These are phyloP conservation scores for Balearica regulorum DNA, from an alignment of 2,797 vertebrate species.

Conservation along the genomic window DNA sequence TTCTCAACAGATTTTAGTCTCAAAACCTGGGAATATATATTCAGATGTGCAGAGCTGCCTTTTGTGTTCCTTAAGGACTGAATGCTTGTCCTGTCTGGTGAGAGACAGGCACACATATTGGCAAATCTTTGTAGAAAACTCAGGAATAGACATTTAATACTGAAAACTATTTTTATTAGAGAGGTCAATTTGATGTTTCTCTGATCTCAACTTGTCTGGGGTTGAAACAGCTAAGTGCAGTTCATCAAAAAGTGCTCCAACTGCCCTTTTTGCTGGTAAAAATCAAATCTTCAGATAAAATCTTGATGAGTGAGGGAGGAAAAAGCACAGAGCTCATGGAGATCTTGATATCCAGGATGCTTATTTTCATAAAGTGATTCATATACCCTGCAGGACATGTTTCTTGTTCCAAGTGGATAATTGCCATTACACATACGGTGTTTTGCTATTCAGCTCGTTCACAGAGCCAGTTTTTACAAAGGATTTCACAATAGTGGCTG, in stretches of 20 bases:
- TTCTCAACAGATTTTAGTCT: not conserved
- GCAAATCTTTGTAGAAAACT: not conserved
- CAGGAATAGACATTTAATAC: not conserved
- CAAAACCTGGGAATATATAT: not conserved
- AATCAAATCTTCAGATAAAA: not conserved
- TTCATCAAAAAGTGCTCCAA: not conserved
- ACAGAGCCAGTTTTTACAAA: not conserved
- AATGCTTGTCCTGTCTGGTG: not conserved
- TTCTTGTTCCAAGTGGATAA: not conserved
- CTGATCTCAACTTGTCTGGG: not conserved
- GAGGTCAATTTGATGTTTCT: not conserved
- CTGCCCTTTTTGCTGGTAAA: not conserved
- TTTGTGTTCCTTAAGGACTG: not conserved
- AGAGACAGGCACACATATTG: not conserved
- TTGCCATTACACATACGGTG: not conserved
- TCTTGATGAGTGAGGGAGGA: not conserved
- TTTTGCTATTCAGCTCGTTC: conserved; percentile 1
- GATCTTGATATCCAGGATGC: not conserved
- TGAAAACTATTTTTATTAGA: not conserved
- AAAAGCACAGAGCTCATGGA: not conserved
- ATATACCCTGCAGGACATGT: not conserved
- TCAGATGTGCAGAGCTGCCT: not conserved
- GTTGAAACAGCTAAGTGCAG: not conserved
- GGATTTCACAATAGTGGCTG: not conserved
- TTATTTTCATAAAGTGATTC: not conserved